A percentile compares a stretch with the other conserved stretches of the same genome.
Conservation (phyloP, 2,113 vertebrate species). For the Elanoides forficatus region DNA sequence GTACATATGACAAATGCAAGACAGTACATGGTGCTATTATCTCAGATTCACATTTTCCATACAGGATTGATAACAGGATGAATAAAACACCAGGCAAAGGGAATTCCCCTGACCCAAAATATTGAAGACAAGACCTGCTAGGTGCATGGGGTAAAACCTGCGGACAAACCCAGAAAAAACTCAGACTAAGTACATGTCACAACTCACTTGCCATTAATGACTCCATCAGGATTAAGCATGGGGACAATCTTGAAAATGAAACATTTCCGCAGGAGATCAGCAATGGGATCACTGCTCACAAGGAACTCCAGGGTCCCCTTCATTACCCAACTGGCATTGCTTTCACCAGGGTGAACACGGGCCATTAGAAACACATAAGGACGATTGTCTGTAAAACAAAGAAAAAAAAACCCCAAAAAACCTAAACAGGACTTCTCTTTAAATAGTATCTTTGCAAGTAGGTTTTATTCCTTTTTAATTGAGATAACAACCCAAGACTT, state of each 20-base stretch:
- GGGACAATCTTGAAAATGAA: slow-evolving; percentile 94
- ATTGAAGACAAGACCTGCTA: rapidly evolving
- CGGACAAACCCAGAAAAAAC: not conserved
- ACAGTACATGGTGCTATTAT: not conserved
- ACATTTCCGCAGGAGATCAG: slow-evolving; percentile 83
- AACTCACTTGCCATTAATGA: slow-evolving; percentile 92
- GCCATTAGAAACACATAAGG: slow-evolving; percentile 84
- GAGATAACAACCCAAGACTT: rapidly evolving
- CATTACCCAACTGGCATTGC: slow-evolving; percentile 95
- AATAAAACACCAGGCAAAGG: rapidly evolving
- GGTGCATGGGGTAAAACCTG: not conserved
- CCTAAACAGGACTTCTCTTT: not conserved
- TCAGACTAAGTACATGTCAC: rapidly evolving
- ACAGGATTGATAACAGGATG: not conserved
- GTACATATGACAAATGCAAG: not conserved
- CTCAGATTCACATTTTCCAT: not conserved
- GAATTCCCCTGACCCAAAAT: not conserved
- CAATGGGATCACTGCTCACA: slow-evolving; percentile 80
- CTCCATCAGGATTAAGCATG: slow-evolving; percentile 94
- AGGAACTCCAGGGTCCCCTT: slow-evolving; percentile 93
- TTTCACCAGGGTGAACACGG: slow-evolving; percentile 91
- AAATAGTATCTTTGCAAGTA: not conserved
- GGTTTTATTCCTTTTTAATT: not conserved
- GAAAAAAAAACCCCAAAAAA: not conserved
- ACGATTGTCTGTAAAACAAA: slow-evolving; percentile 74